These are phyloP conservation scores for Sciaenops ocellatus DNA, from an alignment of 2,797 vertebrate species.

Conservation along the genomic window DNA sequence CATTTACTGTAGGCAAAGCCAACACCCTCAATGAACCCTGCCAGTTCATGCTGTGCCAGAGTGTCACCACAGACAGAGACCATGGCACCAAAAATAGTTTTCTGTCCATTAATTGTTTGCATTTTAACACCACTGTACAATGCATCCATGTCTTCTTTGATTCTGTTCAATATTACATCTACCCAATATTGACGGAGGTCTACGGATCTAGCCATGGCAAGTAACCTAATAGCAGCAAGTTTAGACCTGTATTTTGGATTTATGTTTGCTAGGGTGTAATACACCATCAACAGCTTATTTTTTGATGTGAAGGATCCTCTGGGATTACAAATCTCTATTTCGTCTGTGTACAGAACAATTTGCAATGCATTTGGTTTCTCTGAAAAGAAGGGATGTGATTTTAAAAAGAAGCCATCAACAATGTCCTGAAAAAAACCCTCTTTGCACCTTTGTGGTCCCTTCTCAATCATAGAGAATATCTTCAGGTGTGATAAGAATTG, in stretches of 20 bases:
- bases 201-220: constrained; percentile 41
- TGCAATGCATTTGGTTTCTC: neutral
- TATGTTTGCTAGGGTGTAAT: constrained; percentile 36
- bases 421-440: no score
- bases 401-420: constrained; percentile 8
- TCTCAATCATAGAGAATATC: constrained; percentile 43
- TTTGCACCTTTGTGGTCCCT: constrained; percentile 23
- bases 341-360: no score
- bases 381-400: constrained; percentile 50
- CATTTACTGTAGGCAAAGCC: no score
- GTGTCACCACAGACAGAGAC: no score
- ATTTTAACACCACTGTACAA: constrained; percentile 40
- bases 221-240: constrained; percentile 26
- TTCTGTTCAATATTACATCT: constrained; percentile 43
- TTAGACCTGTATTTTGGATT: constrained; percentile 52
- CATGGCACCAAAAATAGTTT: no score
- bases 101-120: constrained; percentile 18
- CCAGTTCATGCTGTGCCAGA: no score
- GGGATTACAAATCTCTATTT: constrained; percentile 36
- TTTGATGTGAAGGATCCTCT: neutral
- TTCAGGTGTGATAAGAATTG: constrained; percentile 40
- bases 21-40: no score
- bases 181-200: constrained; percentile 29
- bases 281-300: constrained; percentile 8
- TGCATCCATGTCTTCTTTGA: constrained; percentile 34